Percentiles rank a stretch among this genome's conserved stretches.
Evolutionary conservation across 2,888 invertebrate genomes (phyloP).

Genomic region (Xanthorhoe spadicearia): DNA sequence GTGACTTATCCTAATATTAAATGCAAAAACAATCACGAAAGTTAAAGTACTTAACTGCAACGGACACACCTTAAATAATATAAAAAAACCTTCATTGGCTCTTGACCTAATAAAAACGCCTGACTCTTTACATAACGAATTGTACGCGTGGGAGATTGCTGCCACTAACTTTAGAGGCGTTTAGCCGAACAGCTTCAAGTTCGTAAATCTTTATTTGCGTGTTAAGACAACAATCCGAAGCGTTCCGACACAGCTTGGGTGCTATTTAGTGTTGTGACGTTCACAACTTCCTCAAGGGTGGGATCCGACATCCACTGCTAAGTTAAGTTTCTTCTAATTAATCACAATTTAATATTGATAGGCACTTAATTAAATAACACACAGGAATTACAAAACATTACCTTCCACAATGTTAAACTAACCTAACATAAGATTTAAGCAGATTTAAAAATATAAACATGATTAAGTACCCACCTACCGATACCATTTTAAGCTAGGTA

Average conservation of each 20-base stretch:
- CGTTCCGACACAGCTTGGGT: conserved; percentile 38
- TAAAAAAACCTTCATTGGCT: conserved; percentile 1
- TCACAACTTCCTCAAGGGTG: conserved; percentile 32
- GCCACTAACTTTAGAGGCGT: conserved; percentile 68
- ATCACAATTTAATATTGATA: not conserved
- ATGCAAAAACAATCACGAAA: not conserved
- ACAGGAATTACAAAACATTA: too few species aligned
- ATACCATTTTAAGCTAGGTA: too few species aligned
- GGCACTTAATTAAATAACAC: too few species aligned
- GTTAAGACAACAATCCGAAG: conserved; percentile 53
- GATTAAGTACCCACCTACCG: too few species aligned
- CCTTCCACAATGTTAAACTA: too few species aligned
- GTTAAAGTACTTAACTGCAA: not conserved
- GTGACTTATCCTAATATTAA: not conserved
- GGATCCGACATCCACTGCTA: not conserved
- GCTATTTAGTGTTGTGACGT: conserved; percentile 36
- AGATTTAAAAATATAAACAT: too few species aligned
- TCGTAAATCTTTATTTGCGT: conserved; percentile 69
- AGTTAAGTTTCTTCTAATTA: not conserved
- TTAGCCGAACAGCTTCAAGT: conserved; percentile 64
- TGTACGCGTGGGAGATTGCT: conserved; percentile 61
- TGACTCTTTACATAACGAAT: conserved; percentile 63
- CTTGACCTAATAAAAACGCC: conserved; percentile 51
- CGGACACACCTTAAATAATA: not conserved
- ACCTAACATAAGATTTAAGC: too few species aligned